Base-by-base conservation (phyloP, 2,113 vertebrate species). In the Tenrec ecaudatus region DNA sequence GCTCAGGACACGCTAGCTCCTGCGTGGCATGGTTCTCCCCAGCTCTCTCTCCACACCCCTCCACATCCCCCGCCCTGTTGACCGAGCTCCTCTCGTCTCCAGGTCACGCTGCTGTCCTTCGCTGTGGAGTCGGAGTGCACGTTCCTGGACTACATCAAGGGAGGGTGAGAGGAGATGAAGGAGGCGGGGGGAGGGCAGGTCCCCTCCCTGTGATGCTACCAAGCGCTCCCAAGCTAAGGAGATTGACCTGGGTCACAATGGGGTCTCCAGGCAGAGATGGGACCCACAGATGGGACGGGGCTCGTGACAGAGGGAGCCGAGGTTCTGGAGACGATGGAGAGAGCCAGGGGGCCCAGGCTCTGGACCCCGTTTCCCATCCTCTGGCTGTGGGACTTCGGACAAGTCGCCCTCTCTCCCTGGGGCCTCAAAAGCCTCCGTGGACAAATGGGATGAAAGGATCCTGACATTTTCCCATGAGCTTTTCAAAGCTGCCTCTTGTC, bases 81-180 rank as follows among this genome's bases (percentile, higher is more conserved):
- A 96, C 89, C 15, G 27, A 62, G 20, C 77, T 83, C 75, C 78
- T 86, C 88, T 94, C 94, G 94, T 64, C 95, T 95, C 92, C 78
- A 99, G 99, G 99, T 99, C 92, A 99, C 99, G 0, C 98, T 99
- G 94, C 98, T 99, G 29, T 99, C 99, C 0, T 99, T 99, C 33
- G 98, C 99, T 0, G 99, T 99, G 97, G 99, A 99, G 96, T 99
- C 99, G 0, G 99, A 99, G 95, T 98, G 98, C 94, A 99, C 99
- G 0, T 99, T 99, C 97, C 98, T 99, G 57, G 99, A 99, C 96
- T 99, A 99, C 98, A 99, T 99, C 97, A 99, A 99, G 98, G 99
- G 99, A 97, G 99, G 99, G 99, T 99, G 97, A 99, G 99, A 95
- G 27, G 66, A 71, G 25, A 36, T 20, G 11, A 1, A 36, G 11